Conservation (phyloP, 2,113 vertebrate genomes). For the Mustelus asterias region DNA sequence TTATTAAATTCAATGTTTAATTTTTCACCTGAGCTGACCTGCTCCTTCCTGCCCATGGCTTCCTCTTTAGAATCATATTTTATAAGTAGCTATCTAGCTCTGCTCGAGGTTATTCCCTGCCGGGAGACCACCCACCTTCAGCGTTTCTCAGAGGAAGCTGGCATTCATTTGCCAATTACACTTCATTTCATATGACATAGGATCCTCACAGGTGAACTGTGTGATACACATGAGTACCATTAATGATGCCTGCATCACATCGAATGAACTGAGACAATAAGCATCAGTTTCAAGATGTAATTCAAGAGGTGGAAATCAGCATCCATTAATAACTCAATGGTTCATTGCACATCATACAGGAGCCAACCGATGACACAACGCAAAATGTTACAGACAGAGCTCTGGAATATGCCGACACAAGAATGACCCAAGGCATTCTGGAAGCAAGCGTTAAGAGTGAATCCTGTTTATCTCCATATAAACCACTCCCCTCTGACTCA, state of each 20-base stretch:
- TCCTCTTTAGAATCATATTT: not conserved
- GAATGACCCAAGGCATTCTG: not conserved
- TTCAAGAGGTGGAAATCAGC: not conserved
- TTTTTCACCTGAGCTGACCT: not conserved
- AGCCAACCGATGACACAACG: not conserved
- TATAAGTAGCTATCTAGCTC: not conserved
- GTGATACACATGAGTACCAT: not conserved
- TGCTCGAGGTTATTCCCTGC: not conserved
- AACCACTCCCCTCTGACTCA: not conserved
- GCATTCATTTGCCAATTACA: not conserved
- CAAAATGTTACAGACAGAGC: not conserved
- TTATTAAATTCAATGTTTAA: not conserved
- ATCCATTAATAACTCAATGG: not conserved
- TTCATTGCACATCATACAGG: not conserved
- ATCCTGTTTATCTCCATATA: not conserved
- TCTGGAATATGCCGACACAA: not conserved
- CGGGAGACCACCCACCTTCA: not conserved
- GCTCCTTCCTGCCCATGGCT: not conserved
- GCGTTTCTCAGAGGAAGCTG: not conserved
- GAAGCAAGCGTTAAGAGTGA: not conserved
- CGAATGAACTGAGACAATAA: not conserved
- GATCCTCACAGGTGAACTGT: not conserved
- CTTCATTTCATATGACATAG: not conserved
- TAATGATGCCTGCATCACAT: not conserved
- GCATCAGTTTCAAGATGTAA: constrained; percentile 8